Evolutionary conservation across 2,888 invertebrate species (phyloP), one percentile per base, ranked within the genome.

Genomic region (Phanerotoma sp.): DNA sequence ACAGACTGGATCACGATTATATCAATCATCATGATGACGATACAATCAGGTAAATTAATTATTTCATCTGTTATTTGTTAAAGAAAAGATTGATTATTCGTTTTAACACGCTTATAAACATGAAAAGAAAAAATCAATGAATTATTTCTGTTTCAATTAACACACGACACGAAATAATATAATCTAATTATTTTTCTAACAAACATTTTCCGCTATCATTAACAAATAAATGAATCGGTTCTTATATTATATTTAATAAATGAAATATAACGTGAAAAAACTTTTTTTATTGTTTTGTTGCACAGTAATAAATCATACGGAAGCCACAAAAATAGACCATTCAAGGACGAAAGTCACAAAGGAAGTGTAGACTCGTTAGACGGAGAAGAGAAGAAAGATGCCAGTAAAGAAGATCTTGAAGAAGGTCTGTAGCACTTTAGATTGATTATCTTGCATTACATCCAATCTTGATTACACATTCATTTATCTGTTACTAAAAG

Each of bases 281-380:
- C 3, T 2, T 25, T 25, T 25, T 25, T 25, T 25, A n/a, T n/a
- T n/a, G n/a, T n/a, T n/a, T n/a, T n/a, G n/a, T n/a, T n/a, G n/a
- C n/a, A n/a, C 9, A 93, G 93, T 81, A 91, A 91, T 79, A 92
- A 92, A 80, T 93, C 93, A 48, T 93, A 93, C 74, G 93, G 93
- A 70, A 93, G 93, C 79, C 93, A 93, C 79, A 92, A 92, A 78
- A 90, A 93, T 78, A 85, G 92, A 72, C 87, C 88, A 61, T 91
- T 89, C 75, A 92, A 92, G 81, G 91, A 91, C 73, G 91, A 92
- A 79, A 93, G 93, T 79, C 93, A 93, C 77, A 93, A 92, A 81
- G 91, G 91, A 58, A 92, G 93, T 72, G 86, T 88, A 65, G 91
- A 92, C 72, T 88, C 90, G 57, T 83, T 91, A 76, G 90, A 93